phyloP scores from a whole-genome alignment of 2,888 invertebrate genomes.

The Hydropsyche betteni region DNA sequence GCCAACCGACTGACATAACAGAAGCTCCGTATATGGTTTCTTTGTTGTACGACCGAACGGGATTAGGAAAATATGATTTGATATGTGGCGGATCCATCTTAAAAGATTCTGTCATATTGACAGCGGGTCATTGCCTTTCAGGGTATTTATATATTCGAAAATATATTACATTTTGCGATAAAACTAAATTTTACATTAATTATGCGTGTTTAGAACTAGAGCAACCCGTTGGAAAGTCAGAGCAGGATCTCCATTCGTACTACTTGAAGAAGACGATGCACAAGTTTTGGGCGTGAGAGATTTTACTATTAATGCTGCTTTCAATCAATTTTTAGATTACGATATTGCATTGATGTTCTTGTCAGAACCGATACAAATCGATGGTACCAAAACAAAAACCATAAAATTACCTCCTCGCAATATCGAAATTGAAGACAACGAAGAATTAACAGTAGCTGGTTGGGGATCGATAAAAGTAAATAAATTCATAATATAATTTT shows the following conservation, averaged over 20 bases:
- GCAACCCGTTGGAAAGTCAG: slow-evolving; percentile 37
- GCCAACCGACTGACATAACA: slow-evolving; percentile 59
- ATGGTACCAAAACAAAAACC: slow-evolving; percentile 26
- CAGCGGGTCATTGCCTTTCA: slow-evolving; percentile 60
- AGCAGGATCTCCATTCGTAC: slow-evolving; percentile 52
- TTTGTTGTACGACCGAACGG: slow-evolving; percentile 51
- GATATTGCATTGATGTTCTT: background rate
- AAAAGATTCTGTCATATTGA: slow-evolving; percentile 55
- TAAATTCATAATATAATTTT: no score
- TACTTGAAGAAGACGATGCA: slow-evolving; percentile 58
- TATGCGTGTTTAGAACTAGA: slow-evolving; percentile 22
- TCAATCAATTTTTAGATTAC: background rate
- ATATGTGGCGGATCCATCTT: slow-evolving; percentile 61
- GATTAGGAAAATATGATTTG: slow-evolving; percentile 55
- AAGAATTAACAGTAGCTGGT: slow-evolving; percentile 61
- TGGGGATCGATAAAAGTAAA: slow-evolving; percentile 55
- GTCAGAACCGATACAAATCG: background rate
- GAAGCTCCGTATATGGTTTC: slow-evolving; percentile 62
- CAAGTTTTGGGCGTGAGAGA: slow-evolving; percentile 56
- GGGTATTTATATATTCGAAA: background rate
- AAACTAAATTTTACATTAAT: background rate
- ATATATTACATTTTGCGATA: no score
- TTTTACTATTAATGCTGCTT: slow-evolving; percentile 55
- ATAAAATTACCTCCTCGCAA: slow-evolving; percentile 56
- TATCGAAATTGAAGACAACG: slow-evolving; percentile 55